phyloP scores from a whole-genome alignment of 2,113 vertebrate genomes.

The Epinephelus lanceolatus region DNA sequence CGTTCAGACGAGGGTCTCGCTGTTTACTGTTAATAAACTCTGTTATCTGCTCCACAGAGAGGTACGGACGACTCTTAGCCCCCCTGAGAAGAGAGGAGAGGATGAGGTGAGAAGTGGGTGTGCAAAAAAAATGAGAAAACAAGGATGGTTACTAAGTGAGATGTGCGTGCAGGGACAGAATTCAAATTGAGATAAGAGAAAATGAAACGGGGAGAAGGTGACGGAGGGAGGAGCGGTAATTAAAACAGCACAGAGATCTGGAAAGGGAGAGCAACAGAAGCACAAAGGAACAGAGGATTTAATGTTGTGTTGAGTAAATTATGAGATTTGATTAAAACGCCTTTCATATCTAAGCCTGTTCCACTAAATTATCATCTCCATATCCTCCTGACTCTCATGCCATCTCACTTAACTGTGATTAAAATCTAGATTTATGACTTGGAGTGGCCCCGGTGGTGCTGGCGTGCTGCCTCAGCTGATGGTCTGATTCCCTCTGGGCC shows the following conservation, averaged over 20 bases:
- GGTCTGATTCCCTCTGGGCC: conserved; percentile 49
- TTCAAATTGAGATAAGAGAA: conserved; percentile 1
- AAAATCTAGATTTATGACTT: conserved; percentile 61
- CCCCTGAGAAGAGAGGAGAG: conserved; percentile 83
- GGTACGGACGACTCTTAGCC: conserved; percentile 93
- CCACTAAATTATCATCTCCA: conserved; percentile 43
- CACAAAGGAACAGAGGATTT: conserved; percentile 54
- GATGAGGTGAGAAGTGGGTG: not conserved
- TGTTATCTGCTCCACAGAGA: conserved; percentile 96
- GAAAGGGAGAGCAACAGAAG: conserved; percentile 17
- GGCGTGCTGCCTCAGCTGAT: conserved; percentile 39
- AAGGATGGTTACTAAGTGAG: not conserved
- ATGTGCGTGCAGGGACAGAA: not conserved
- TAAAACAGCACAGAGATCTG: conserved; percentile 23
- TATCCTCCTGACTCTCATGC: conserved; percentile 51
- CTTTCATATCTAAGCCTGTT: conserved; percentile 57
- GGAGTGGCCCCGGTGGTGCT: conserved; percentile 31
- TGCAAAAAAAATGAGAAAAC: not conserved
- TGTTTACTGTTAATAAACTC: conserved; percentile 97
- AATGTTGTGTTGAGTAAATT: conserved; percentile 69
- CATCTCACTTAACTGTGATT: conserved; percentile 68
- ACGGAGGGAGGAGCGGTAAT: conserved; percentile 45
- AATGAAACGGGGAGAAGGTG: conserved; percentile 15
- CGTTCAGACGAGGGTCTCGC: conserved; percentile 95
- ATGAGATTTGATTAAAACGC: conserved; percentile 68